A percentile compares a stretch with the other conserved stretches of the same genome.
phyloP scores from a whole-genome alignment of 2,888 invertebrate species.

The Atethmia centrago region DNA sequence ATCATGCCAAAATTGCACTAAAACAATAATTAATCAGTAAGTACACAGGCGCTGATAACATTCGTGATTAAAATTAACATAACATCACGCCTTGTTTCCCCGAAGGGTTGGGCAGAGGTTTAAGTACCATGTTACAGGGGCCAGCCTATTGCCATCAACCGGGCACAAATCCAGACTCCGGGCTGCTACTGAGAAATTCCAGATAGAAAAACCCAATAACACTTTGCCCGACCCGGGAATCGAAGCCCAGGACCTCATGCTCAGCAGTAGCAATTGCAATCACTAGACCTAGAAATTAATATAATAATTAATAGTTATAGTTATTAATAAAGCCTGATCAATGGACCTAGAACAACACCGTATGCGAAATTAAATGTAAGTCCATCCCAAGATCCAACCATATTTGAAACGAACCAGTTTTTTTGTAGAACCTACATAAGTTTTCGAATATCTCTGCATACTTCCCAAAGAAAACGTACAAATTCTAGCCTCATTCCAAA shows the following conservation, averaged over 20 bases:
- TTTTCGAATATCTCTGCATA: conserved; percentile 22
- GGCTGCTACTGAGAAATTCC: too few relatives aligned
- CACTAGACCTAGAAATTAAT: too few relatives aligned
- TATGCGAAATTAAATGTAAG: not conserved
- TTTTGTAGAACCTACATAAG: conserved; percentile 5
- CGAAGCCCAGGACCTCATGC: too few relatives aligned
- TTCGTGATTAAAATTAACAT: not conserved
- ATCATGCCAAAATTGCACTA: not conserved
- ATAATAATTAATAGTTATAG: too few relatives aligned
- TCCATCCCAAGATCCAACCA: not conserved
- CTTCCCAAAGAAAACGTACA: conserved; percentile 1
- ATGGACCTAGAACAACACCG: not conserved
- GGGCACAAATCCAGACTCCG: too few relatives aligned
- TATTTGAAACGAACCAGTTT: not conserved
- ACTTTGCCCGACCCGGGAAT: too few relatives aligned
- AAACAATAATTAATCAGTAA: not conserved
- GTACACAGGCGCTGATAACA: not conserved
- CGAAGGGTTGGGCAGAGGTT: too few relatives aligned
- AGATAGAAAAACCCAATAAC: too few relatives aligned
- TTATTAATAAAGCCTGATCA: not conserved
- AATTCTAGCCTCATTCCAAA: conserved; percentile 14
- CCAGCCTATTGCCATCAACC: too few relatives aligned
- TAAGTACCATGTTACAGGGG: too few relatives aligned
- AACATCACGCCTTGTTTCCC: too few relatives aligned
- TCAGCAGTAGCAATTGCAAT: too few relatives aligned